Evolutionary conservation across 2,888 invertebrate genomes (phyloP), one percentile per base, ranked within the genome.

Genomic region (Cantharis lateralis): DNA sequence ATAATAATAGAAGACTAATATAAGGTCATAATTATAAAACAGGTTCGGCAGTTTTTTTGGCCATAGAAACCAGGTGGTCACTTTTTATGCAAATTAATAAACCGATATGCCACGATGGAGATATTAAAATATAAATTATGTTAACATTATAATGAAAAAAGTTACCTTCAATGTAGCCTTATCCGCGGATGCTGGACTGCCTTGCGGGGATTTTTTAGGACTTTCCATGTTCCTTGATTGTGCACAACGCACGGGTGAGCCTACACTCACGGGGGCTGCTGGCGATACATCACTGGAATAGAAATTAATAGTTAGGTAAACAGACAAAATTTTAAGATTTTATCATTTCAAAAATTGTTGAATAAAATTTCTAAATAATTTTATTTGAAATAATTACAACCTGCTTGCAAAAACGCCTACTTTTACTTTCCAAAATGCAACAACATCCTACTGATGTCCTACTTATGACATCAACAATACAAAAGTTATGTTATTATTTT

Each of bases 181-280:
- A 88, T 86, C 91, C 87, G 89, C 90, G 87, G 87, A 89, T 87
- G 88, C 90, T 85, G 87, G 90, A 86, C 85, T 90, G 87, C 83
- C 90, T 87, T 88, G 91, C 87, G 91, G 91, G 88, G 87, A 91
- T 88, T 89, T 91, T 88, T 88, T 89, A 85, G 91, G 90, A 80
- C 92, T 91, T 82, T 91, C 91, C 86, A 88, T 89, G 86, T 85
- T 86, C 87, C 91, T 85, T 77, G 86, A 84, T 83, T 87, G 88
- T 85, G 88, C 88, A 81, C 91, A 87, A 85, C 88, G 89, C 82
- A 91, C 84, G 78, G 87, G 87, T 81, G 88, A 91, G 87, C 91
- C 91, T 87, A 91, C 88, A 88, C 88, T 89, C 88, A 89, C 88
- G 89, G 92, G 89, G 92, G 93, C 89, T 92, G 92, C 91, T 91